phyloP scores from a whole-genome alignment of 2,113 vertebrate genomes.

The Hyperopisus bebe region DNA sequence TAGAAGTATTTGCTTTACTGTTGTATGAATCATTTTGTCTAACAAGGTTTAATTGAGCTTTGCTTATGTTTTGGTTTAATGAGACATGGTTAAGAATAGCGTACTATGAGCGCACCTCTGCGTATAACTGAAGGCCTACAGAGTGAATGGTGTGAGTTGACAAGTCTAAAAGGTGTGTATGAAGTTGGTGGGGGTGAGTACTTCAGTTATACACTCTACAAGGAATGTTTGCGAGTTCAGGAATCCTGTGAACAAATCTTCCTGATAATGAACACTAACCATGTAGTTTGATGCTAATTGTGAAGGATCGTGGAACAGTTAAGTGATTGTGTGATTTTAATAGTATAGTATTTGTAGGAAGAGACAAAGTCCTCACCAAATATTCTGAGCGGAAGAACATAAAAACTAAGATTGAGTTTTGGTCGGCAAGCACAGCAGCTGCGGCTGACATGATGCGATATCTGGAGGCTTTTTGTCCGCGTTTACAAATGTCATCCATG shows the following conservation, averaged over 20 bases:
- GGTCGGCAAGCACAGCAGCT: neutral
- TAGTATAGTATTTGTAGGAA: neutral
- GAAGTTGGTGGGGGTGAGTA: neutral
- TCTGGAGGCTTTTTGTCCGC: neutral
- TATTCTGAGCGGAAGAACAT: neutral
- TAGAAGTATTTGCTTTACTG: neutral
- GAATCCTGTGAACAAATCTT: neutral
- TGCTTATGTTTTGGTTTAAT: neutral
- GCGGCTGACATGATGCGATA: neutral
- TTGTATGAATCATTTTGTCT: neutral
- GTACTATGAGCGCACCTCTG: neutral
- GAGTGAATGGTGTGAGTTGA: neutral
- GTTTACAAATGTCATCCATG: neutral
- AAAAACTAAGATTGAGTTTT: neutral
- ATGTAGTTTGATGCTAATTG: neutral
- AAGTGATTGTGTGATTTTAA: neutral
- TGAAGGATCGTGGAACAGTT: neutral
- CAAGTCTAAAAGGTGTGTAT: neutral
- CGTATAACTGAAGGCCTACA: neutral
- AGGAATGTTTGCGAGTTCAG: neutral
- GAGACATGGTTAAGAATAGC: neutral
- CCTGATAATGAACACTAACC: neutral
- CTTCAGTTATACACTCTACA: neutral
- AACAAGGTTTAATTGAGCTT: neutral
- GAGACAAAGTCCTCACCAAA: neutral